Evolutionary conservation across 1,140 invertebrate species (phyloP).

Genomic region (Penaeus indicus): DNA sequence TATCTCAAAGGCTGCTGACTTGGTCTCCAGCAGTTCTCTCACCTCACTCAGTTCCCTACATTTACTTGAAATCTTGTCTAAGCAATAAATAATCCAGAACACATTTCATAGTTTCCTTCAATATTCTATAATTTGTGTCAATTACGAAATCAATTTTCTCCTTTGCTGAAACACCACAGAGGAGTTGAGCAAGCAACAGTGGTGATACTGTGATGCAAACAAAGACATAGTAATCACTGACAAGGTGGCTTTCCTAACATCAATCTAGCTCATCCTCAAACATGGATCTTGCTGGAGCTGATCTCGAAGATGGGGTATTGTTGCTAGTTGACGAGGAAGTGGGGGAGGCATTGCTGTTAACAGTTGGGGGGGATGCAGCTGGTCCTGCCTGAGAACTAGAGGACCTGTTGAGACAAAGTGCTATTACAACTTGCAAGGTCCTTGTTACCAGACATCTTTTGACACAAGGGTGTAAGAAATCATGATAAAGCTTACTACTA

Average conservation of each 20-base stretch:
- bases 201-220: constrained; percentile 44
- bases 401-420: constrained; percentile 24
- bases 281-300: constrained; percentile 42
- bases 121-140: too few species aligned
- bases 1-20: too few species aligned
- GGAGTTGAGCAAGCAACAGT: constrained; percentile 48
- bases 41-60: too few species aligned
- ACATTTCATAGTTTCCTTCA: constrained; percentile 5
- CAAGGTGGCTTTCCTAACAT: constrained; percentile 43
- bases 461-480: background rate
- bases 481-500: too few species aligned
- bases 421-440: background rate
- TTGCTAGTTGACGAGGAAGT: constrained; percentile 32
- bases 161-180: constrained; percentile 31
- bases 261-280: constrained; percentile 58
- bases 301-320: constrained; percentile 38
- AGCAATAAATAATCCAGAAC: constrained; percentile 2
- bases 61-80: too few species aligned
- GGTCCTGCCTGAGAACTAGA: constrained; percentile 29
- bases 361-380: constrained; percentile 33
- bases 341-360: constrained; percentile 39
- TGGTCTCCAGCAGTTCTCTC: too few species aligned
- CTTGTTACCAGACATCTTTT: background rate
- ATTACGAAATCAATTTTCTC: constrained; percentile 3
- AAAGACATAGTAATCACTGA: constrained; percentile 35